These are phyloP conservation scores for Cryptocheilus praepositus DNA, from an alignment of 2,888 invertebrate species.

Conservation along the genomic window DNA sequence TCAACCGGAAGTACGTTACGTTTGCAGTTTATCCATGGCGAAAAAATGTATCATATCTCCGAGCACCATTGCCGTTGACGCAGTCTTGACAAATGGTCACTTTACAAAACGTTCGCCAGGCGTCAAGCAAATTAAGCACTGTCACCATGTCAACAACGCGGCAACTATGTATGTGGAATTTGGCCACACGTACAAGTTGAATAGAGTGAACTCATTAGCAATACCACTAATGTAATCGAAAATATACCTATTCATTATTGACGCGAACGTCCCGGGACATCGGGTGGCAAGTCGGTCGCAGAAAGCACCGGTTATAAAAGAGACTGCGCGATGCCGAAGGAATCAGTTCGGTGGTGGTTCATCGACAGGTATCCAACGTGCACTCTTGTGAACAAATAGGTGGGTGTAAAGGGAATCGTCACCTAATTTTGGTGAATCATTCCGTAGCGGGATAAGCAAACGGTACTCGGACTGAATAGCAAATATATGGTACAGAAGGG, in stretches of 20 bases:
- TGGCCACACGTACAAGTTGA: neutral
- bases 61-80: too few relatives aligned
- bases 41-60: too few relatives aligned
- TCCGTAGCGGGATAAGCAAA: neutral
- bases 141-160: too few relatives aligned
- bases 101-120: too few relatives aligned
- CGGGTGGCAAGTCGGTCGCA: slow-evolving; percentile 16
- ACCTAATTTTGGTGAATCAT: neutral
- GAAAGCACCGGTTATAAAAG: slow-evolving; percentile 66
- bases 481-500: too few relatives aligned
- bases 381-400: slow-evolving; percentile 37
- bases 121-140: too few relatives aligned
- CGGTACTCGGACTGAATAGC: too few relatives aligned
- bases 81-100: too few relatives aligned
- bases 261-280: slow-evolving; percentile 24
- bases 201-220: slow-evolving; percentile 49
- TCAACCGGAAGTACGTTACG: too few relatives aligned
- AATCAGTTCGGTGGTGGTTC: slow-evolving; percentile 69
- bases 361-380: slow-evolving; percentile 56
- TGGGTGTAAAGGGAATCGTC: slow-evolving; percentile 40
- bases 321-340: slow-evolving; percentile 35
- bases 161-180: too few relatives aligned
- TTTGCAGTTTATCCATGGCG: too few relatives aligned
- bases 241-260: slow-evolving; percentile 52
- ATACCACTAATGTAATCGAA: slow-evolving; percentile 59